phyloP scores from a whole-genome alignment of 1,140 invertebrate genomes.

The Odontomachus brunneus region DNA sequence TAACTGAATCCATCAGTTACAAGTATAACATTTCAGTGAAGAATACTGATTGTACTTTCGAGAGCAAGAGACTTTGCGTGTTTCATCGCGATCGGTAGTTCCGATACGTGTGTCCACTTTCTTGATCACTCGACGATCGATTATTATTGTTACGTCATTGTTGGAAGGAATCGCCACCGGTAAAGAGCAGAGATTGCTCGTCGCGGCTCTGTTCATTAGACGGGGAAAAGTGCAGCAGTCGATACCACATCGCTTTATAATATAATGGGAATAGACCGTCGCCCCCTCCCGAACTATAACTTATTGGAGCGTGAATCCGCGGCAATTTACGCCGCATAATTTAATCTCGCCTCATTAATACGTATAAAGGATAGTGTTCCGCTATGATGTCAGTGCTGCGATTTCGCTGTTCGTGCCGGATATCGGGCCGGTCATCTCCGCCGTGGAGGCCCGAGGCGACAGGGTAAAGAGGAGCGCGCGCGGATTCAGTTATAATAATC shows the following conservation, averaged over 20 bases:
- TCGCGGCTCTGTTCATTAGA: background rate
- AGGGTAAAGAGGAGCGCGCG: constrained; percentile 10
- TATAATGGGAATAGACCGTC: constrained; percentile 17
- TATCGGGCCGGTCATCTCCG: constrained; percentile 27
- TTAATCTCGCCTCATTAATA: constrained; percentile 45
- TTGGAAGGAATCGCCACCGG: background rate
- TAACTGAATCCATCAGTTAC: no score
- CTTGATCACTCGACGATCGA: background rate
- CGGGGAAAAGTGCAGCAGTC: background rate
- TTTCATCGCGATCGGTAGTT: no score
- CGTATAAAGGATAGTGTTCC: constrained; percentile 38
- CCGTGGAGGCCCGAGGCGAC: constrained; percentile 7
- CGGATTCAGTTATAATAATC: constrained; percentile 46
- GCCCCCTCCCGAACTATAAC: constrained; percentile 9
- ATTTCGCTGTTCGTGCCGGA: constrained; percentile 45
- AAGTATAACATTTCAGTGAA: no score
- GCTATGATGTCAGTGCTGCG: constrained; percentile 33
- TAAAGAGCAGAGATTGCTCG: background rate
- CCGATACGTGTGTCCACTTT: background rate
- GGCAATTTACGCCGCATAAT: constrained; percentile 32
- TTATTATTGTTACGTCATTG: background rate
- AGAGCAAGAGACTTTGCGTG: no score
- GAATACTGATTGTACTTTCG: no score
- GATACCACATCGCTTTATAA: constrained; percentile 1
- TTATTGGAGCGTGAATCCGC: constrained; percentile 49